These are phyloP conservation scores for Scalopus aquaticus DNA, from an alignment of 2,113 vertebrate species.

Conservation along the genomic window DNA sequence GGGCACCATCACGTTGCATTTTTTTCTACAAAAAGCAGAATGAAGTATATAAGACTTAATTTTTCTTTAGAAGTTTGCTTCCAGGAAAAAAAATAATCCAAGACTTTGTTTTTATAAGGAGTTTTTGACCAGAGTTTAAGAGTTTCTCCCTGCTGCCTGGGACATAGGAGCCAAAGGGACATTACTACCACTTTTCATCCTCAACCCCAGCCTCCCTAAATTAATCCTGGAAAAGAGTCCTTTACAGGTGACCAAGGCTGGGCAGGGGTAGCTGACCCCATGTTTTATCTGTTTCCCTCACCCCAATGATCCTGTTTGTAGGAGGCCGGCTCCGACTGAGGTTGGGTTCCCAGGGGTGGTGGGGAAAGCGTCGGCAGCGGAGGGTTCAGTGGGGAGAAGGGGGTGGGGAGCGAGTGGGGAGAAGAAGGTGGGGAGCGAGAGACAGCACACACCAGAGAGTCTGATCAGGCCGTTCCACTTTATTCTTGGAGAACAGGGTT, in stretches of 20 bases:
- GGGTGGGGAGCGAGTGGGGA: too few species aligned
- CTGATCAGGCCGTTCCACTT: too few species aligned
- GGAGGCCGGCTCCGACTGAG: too few species aligned
- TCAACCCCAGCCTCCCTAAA: rapidly evolving
- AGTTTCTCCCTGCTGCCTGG: background rate
- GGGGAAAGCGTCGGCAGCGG: too few species aligned
- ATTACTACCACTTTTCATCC: background rate
- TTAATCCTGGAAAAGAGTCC: background rate
- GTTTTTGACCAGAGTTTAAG: background rate
- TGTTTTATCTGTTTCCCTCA: background rate
- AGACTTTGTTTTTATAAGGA: background rate
- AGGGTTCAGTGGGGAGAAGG: too few species aligned
- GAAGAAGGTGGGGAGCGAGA: too few species aligned
- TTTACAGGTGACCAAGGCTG: background rate
- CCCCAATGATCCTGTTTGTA: too few species aligned
- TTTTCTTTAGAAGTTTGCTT: background rate
- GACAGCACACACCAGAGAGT: too few species aligned
- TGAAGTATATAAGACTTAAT: background rate
- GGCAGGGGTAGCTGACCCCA: background rate
- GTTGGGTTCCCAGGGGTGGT: too few species aligned
- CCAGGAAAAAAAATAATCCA: background rate
- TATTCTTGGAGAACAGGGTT: too few species aligned
- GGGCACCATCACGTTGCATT: background rate
- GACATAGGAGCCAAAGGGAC: background rate
- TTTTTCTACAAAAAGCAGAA: background rate